Evolutionary conservation across 1,140 invertebrate species (phyloP), one percentile per base, ranked within the genome.

Genomic region (Piezodorus guildinii): DNA sequence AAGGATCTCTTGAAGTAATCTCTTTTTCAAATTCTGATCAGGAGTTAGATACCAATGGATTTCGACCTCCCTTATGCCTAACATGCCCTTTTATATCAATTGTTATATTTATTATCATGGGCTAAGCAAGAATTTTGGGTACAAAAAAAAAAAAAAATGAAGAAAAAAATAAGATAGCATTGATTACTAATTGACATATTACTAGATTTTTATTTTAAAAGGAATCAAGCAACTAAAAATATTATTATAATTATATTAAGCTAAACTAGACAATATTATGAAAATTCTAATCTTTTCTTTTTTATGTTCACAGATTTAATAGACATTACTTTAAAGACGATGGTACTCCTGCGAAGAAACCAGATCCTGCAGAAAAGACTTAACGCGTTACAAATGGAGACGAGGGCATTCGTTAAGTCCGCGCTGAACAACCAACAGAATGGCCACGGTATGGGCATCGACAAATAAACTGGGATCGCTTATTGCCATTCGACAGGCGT

Each of bases 311-410:
- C 65, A 63, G 65, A 60, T 30, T 73, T 80, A 8, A 63, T 78
- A n/a, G 73, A 73, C 60, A 77, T 79, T 25, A 74, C 77, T 0
- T 62, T 75, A n/a, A 72, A 75, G 19, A 80, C 78, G 4, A 73
- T 78, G 46, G 72, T 71, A n/a, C 70, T 80, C 10, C 70, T 78
- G 23, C 72, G 73, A 49, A 72, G 75, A n/a, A 80, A 79, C 67
- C 72, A 76, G 49, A 69, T 75, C 34, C 70, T 80, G 15, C 77
- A 79, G 58, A 71, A 71, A 45, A 72, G 70, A 25, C 70, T 80
- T 2, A 72, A 75, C 4, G 74, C 74, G 0, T 69, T 80, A 12
- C 72, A 75, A 60, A 70, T 66, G 9, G 77, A 80, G 65, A 79
- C 77, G 0, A 73, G 72, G 34, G 72, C 74, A 17, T 77, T 77